Evolutionary conservation across 2,113 vertebrate species (phyloP).

Genomic region (Phalacrocorax pelagicus): DNA sequence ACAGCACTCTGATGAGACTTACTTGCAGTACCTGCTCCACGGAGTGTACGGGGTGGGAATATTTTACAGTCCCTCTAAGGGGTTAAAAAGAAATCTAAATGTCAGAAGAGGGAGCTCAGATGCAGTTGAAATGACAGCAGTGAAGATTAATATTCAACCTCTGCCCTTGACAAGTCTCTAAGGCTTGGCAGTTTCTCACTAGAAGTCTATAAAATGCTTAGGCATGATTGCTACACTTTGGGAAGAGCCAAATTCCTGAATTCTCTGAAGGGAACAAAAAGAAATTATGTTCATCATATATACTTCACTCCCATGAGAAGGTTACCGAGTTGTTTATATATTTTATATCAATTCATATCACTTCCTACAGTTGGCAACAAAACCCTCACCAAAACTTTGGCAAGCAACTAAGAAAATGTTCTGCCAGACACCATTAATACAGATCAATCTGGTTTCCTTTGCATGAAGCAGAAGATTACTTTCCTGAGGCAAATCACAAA

Average conservation of each 20-base stretch:
- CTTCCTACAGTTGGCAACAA: slow-evolving; percentile 65
- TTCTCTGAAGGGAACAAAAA: slow-evolving; percentile 37
- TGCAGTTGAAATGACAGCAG: slow-evolving; percentile 43
- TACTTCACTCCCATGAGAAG: slow-evolving; percentile 44
- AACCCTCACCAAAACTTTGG: slow-evolving; percentile 70
- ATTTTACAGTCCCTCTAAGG: not conserved
- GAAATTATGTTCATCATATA: not conserved
- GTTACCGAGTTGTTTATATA: slow-evolving; percentile 27
- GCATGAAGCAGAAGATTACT: slow-evolving; percentile 44
- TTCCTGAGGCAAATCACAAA: slow-evolving; percentile 51
- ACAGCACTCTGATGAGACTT: not conserved
- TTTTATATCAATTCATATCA: slow-evolving; percentile 55
- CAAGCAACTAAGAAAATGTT: slow-evolving; percentile 35
- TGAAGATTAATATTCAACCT: slow-evolving; percentile 61
- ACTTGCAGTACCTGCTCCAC: not conserved
- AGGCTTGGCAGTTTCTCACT: slow-evolving; percentile 59
- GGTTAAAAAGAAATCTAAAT: slow-evolving; percentile 41
- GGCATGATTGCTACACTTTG: slow-evolving; percentile 60
- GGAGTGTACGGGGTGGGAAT: not conserved
- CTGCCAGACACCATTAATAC: slow-evolving; percentile 60
- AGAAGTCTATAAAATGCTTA: slow-evolving; percentile 56
- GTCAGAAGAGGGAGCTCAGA: slow-evolving; percentile 59
- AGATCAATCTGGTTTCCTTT: slow-evolving; percentile 52
- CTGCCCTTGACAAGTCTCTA: slow-evolving; percentile 54
- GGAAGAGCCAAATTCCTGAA: slow-evolving; percentile 29